Conservation (phyloP, 2,888 invertebrate genomes). For the Caenorhabditis auriculariae region DNA sequence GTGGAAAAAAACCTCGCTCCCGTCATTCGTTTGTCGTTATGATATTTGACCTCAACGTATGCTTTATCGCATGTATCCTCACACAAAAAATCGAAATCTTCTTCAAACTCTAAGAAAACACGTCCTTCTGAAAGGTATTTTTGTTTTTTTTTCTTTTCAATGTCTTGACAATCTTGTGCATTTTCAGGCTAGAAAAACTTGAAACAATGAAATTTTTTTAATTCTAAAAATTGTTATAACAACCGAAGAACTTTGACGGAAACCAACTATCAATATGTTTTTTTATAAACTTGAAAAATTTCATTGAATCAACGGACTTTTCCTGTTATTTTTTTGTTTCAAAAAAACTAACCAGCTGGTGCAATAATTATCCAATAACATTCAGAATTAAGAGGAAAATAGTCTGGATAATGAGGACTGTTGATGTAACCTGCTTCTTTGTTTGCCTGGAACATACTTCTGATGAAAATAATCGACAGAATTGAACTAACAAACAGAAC, state of each 20-base stretch:
- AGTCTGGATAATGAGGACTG: conserved; percentile 47
- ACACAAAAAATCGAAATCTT: conserved; percentile 55
- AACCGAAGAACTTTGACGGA: too few species aligned
- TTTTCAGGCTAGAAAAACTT: neutral
- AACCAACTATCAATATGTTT: too few species aligned
- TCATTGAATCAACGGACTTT: too few species aligned
- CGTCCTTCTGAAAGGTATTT: conserved; percentile 24
- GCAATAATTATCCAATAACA: conserved; percentile 59
- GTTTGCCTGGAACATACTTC: conserved; percentile 35
- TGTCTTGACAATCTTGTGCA: too few species aligned
- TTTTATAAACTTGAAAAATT: too few species aligned
- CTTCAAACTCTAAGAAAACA: conserved; percentile 52
- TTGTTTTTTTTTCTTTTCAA: too few species aligned
- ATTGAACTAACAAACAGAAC: conserved; percentile 38
- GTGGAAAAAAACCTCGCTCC: conserved; percentile 51
- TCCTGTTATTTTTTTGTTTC: too few species aligned
- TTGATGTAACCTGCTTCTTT: conserved; percentile 34
- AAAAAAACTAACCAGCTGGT: conserved; percentile 20
- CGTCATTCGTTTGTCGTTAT: conserved; percentile 54
- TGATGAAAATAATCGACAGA: too few species aligned
- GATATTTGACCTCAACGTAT: conserved; percentile 60
- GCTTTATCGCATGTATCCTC: conserved; percentile 61
- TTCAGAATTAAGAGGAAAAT: conserved; percentile 41
- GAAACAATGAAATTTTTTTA: neutral
- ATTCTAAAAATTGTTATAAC: too few species aligned